phyloP scores from a whole-genome alignment of 2,888 invertebrate species.

The Cantharis lateralis region DNA sequence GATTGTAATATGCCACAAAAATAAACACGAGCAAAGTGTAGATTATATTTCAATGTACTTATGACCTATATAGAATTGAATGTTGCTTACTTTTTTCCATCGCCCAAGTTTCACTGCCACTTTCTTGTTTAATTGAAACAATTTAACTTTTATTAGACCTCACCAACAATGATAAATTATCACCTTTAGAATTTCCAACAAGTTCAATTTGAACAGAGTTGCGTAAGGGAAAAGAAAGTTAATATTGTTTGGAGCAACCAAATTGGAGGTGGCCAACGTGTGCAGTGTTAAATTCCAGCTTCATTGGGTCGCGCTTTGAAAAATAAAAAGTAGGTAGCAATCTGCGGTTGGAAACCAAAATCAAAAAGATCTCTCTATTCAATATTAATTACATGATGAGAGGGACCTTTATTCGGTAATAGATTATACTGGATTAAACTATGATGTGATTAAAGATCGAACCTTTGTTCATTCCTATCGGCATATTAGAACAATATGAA shows the following conservation, averaged over 20 bases:
- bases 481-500: not conserved
- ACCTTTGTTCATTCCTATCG: not conserved
- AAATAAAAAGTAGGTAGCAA: no score
- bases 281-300: no score
- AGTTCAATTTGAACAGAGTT: not conserved
- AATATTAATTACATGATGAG: no score
- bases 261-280: no score
- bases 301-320: no score
- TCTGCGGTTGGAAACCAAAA: not conserved
- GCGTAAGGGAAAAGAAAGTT: not conserved
- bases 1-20: not conserved
- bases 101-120: constrained; percentile 17
- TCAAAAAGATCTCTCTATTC: no score
- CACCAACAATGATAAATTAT: not conserved
- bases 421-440: not conserved
- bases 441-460: not conserved
- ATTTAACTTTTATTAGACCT: not conserved
- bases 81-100: constrained; percentile 9
- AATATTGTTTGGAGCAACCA: not conserved
- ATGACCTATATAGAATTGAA: constrained; percentile 22
- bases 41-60: not conserved
- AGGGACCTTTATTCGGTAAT: not conserved
- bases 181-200: not conserved
- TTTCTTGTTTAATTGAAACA: constrained; percentile 11
- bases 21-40: constrained; percentile 3